These are phyloP conservation scores for Volucella bombylans DNA, from an alignment of 2,888 invertebrate species.

Conservation along the genomic window DNA sequence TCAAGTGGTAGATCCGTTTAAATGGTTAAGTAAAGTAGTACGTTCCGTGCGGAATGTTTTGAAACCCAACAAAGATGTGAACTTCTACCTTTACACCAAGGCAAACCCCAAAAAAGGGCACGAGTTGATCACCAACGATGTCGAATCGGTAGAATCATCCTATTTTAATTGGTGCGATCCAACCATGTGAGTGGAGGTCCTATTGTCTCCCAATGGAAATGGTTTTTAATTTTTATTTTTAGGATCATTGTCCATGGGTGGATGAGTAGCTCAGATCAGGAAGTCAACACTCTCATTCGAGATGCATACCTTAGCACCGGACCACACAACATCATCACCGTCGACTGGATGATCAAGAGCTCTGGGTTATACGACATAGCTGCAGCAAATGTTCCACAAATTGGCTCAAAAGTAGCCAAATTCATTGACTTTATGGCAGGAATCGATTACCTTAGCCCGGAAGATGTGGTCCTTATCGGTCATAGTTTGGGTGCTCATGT, in stretches of 20 bases:
- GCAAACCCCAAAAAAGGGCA: background rate
- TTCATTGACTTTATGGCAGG: conserved; percentile 82
- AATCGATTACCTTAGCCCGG: conserved; percentile 82
- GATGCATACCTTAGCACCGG: conserved; percentile 84
- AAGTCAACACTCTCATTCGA: conserved; percentile 74
- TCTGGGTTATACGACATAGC: conserved; percentile 84
- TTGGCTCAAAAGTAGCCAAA: conserved; percentile 78
- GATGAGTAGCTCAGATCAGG: conserved; percentile 79
- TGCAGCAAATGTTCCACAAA: conserved; percentile 80
- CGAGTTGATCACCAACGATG: background rate
- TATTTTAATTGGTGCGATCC: conserved; percentile 24
- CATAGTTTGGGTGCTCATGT: conserved; percentile 86
- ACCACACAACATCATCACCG: conserved; percentile 85
- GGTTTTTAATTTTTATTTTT: conserved; percentile 12
- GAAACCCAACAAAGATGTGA: background rate
- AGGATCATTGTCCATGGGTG: conserved; percentile 52
- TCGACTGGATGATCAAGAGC: conserved; percentile 85
- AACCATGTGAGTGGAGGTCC: conserved; percentile 24
- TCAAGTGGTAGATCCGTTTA: background rate
- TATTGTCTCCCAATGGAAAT: background rate
- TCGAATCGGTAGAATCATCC: conserved; percentile 1
- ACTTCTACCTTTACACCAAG: conserved; percentile 28
- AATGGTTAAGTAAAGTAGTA: background rate
- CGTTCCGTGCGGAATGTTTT: background rate
- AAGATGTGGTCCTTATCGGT: conserved; percentile 84